Base-by-base conservation (phyloP, 2,888 invertebrate species). In the Sarcophaga subvicina region DNA sequence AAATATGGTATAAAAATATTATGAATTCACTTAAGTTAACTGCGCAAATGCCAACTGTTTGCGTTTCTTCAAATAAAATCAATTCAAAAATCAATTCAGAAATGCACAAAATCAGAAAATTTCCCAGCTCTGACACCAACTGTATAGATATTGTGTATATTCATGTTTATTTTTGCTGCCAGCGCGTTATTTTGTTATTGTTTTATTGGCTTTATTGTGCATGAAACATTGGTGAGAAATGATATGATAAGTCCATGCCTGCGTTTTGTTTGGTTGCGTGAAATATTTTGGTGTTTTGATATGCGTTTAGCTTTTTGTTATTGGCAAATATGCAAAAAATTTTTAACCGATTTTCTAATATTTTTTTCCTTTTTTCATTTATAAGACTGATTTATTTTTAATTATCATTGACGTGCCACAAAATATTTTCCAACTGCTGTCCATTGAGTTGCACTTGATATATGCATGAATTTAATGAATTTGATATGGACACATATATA, bases 361-460 rank as follows among this genome's bases (percentile, higher is more conserved):
- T 37, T 8, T 37, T 37, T 37, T 0, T 37, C 2, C 10, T 8
- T 37, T 75, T 75, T 75, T 83, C 80, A 80, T 73, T 67, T 27
- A 22, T 45, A 70, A 86, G 82, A 85, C 90, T 91, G 89, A 91
- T 91, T 91, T 91, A 91, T 91, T 91, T 91, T 91, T 91, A 91
- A 91, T 91, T 91, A 91, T 90, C 91, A 90, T 88, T 91, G 91
- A 91, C 90, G 91, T 91, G 92, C 89, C 89, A 88, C 89, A 90
- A 90, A 8, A 37, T 37, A 37, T 37, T 37, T 37, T 2, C 37
- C 8, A 37, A 37, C 37, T 37, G 37, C 37, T 8, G 2, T 8
- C 8, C 37, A 37, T 8, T 0, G 37, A 10, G 37, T 37, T 37
- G 8, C 8, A 10, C 37, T 37, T 37, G 10, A 37, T 8, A 37